A percentile compares a stretch with the other conserved stretches of the same genome.
phyloP scores from a whole-genome alignment of 2,797 vertebrate species.

The Synaphobranchus kaupii region DNA sequence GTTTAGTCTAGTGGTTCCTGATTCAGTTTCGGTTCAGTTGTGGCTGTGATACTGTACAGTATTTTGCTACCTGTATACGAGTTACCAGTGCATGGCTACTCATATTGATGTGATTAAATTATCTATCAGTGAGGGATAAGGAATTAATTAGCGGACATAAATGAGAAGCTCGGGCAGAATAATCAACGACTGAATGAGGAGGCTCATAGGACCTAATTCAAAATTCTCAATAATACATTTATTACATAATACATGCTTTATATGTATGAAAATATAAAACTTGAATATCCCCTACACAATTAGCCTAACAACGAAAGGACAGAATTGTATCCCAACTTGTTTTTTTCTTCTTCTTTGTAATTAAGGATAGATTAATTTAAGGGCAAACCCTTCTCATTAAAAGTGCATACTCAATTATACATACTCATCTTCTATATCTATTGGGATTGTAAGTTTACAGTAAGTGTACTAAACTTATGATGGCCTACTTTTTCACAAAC shows the following conservation, averaged over 20 bases:
- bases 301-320: too few relatives aligned
- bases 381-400: neutral
- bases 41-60: neutral
- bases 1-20: neutral
- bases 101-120: neutral
- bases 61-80: neutral
- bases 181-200: neutral
- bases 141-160: neutral
- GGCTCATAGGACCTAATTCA: neutral
- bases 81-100: neutral
- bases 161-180: too few relatives aligned
- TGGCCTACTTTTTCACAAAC: conserved; percentile 61
- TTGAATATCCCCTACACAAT: neutral
- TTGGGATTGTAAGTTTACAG: neutral
- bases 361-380: too few relatives aligned
- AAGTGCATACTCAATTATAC: neutral
- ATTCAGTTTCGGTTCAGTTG: neutral
- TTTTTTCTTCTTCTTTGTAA: too few relatives aligned
- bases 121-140: neutral
- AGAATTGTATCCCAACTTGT: too few relatives aligned
- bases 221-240: neutral
- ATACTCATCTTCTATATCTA: neutral
- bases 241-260: neutral
- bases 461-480: conserved; percentile 50
- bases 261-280: neutral